Percentiles rank a stretch among this genome's conserved stretches.
Conservation (phyloP, 2,113 vertebrate species). For the Plectropomus leopardus region DNA sequence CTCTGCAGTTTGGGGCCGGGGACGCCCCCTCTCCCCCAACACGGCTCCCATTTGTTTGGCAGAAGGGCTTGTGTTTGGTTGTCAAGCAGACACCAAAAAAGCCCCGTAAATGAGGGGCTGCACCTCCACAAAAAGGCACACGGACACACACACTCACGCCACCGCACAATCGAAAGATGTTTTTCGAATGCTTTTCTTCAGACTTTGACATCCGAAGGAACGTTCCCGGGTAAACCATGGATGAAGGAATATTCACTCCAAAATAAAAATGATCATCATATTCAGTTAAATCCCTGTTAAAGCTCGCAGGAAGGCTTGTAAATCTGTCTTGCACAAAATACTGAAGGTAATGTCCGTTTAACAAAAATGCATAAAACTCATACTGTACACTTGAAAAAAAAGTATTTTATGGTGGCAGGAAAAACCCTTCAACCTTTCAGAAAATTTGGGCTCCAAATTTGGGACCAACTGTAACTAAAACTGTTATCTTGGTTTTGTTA, state of each 20-base stretch:
- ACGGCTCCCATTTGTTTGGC: constrained; percentile 65
- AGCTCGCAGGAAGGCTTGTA: neutral
- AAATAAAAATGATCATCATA: constrained; percentile 13
- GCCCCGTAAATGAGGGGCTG: constrained; percentile 50
- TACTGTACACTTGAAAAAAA: no score
- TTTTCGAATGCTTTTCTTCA: constrained; percentile 28
- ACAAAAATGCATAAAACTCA: neutral
- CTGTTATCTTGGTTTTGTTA: no score
- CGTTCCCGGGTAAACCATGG: constrained; percentile 33
- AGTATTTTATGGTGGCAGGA: no score
- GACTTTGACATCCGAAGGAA: constrained; percentile 26
- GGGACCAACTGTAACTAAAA: no score
- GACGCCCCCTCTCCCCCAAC: constrained; percentile 47
- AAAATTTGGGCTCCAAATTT: no score
- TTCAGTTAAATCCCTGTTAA: neutral
- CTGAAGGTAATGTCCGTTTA: constrained; percentile 9
- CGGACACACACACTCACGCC: constrained; percentile 13
- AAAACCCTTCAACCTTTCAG: no score
- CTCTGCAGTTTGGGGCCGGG: constrained; percentile 50
- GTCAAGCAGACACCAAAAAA: constrained; percentile 65
- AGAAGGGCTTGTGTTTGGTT: constrained; percentile 64
- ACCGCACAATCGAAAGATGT: constrained; percentile 29
- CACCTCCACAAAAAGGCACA: constrained; percentile 56
- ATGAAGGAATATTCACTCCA: constrained; percentile 4
- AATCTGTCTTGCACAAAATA: neutral